Base-by-base conservation (phyloP, 1,140 invertebrate genomes). In the Panagrolaimus sp. region DNA sequence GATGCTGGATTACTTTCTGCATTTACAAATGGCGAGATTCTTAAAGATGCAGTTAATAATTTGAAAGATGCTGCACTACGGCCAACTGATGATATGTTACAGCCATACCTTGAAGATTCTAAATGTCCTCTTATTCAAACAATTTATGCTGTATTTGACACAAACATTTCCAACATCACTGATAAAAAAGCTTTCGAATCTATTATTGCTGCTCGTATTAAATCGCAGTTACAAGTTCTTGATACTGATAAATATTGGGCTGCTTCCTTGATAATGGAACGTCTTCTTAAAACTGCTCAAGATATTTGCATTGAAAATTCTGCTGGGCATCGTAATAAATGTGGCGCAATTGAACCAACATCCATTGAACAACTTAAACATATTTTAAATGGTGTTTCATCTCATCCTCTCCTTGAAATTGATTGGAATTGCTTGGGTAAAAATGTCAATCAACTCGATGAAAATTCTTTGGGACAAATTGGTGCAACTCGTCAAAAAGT, bases 221-320 rank as follows among this genome's bases (percentile, higher is more conserved):
- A 70, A 20, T 61, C 57, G 16, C 47, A 67, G 3, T 44, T 64
- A n/a, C 27, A 73, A 61, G 66, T 75, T 47, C 74, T 82, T 53
- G 80, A 82, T 42, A 70, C 57, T 67, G 80, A 82, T 67, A 72
- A 73, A 43, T 78, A 81, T 47, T 82, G 80, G 80, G 74, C 78
- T 27, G 68, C 70, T 27, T 70, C 68, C 27, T 46, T 82, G 46
- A n/a, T 79, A 1, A 53, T 73, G 48, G 80, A 82, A 45, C 66
- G 80, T 16, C 27, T 82, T 57, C 46, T 82, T 23, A 82, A 82
- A 68, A 72, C 78, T 51, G 63, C 70, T 63, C 79, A 79, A 72
- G 80, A 94, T 76, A 83, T 90, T 23, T 88, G 89, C 0, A 81
- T 90, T 14, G 92, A 95, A 84, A 96, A 96, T 81, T 87, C 86